These are phyloP conservation scores for Micronycteris hirsuta DNA, from an alignment of 2,113 vertebrate species.

Conservation along the genomic window DNA sequence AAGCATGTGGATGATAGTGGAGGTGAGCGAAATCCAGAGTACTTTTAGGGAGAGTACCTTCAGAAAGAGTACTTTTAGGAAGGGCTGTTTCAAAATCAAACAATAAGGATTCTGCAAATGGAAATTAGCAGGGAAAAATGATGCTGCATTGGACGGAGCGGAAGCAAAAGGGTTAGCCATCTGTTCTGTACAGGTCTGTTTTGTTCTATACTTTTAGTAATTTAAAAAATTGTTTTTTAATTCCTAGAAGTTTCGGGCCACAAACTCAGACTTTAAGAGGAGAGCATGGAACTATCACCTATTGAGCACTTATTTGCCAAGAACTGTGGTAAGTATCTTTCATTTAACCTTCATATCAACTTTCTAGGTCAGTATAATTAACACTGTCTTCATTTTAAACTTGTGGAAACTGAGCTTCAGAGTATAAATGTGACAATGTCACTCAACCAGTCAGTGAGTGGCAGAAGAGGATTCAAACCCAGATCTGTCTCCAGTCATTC, in stretches of 20 bases:
- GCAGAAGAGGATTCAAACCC: not conserved
- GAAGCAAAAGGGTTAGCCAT: not conserved
- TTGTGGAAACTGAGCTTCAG: not conserved
- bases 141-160: not conserved
- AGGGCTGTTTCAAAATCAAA: slow-evolving; percentile 9
- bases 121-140: not conserved
- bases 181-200: not conserved
- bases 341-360: not conserved
- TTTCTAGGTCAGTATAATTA: not conserved
- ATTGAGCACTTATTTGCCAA: not conserved
- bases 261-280: not conserved
- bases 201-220: not conserved
- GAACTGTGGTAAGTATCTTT: not conserved
- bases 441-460: not conserved
- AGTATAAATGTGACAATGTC: not conserved
- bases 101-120: not conserved
- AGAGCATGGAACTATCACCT: not conserved
- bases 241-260: not conserved
- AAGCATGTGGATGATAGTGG: not conserved
- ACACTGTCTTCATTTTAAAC: not conserved
- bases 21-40: not conserved
- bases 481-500: not conserved
- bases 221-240: not conserved
- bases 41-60: not conserved
- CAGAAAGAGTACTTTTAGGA: not conserved